Base-by-base conservation (phyloP, 2,113 vertebrate genomes). In the Phyllopteryx taeniolatus region DNA sequence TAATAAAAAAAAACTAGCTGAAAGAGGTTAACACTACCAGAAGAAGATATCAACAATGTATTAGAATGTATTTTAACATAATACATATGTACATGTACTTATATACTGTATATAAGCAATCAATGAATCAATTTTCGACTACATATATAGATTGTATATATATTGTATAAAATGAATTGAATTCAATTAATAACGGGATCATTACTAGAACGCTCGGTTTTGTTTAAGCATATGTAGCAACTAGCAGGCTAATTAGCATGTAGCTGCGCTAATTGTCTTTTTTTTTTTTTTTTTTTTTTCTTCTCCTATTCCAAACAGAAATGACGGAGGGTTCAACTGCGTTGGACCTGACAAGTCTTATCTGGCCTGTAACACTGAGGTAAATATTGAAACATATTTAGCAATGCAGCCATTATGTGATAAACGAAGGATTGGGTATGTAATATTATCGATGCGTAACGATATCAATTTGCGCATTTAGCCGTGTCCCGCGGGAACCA, bases 291-390 rank as follows among this genome's bases (percentile, higher is more conserved):
- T 19, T 57, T 57, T 49, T 49, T 49, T 51, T 51, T 51, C n/a
- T 5, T 43, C 1, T 43, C 12, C 13, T 3, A 20, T 5, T 31
- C 7, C 22, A 46, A 66, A 66, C 86, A 99, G 97, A 90, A 85
- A 89, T 71, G 97, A 97, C 71, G 94, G 94, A 79, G 90, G 94
- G 66, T 87, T 93, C 76, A 93, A 90, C 92, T 99, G 97, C 68
- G 91, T 95, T 70, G 96, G 96, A 64, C 94, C 95, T 49, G 69
- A 88, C 39, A 95, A 85, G 86, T 95, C 92, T 47, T 94, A 95
- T 81, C 93, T 79, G 51, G 93, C 93, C 8, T 99, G 97, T 86
- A 94, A 93, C 79, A 79, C 94, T 15, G 94, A 98, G 96, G 97
- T 98, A 83, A 68, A 64, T 15, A 46, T 27, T 27, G 27, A 27